A percentile compares a stretch with the other conserved stretches of the same genome.
phyloP scores from a whole-genome alignment of 2,888 invertebrate species.

The Spilosoma lubricipeda region DNA sequence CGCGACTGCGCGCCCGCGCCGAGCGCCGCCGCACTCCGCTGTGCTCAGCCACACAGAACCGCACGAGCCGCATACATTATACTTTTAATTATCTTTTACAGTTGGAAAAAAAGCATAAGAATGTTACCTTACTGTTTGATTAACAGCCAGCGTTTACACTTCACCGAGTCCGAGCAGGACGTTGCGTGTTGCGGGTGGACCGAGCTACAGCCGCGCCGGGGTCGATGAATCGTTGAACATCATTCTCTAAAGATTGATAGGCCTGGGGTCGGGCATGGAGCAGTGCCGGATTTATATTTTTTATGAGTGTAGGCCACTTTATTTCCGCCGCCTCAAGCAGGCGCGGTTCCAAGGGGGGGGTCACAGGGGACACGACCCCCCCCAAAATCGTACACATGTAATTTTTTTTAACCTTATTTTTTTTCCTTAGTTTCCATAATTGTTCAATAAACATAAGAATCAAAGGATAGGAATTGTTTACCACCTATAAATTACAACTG shows the following conservation, averaged over 20 bases:
- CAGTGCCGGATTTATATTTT: too few relatives aligned
- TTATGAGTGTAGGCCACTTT: too few relatives aligned
- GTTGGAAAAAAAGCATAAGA: slow-evolving; percentile 73
- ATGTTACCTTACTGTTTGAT: slow-evolving; percentile 67
- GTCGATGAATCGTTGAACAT: neutral
- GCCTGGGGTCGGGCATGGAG: neutral
- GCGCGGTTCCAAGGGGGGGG: too few relatives aligned
- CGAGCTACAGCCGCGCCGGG: neutral
- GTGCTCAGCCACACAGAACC: slow-evolving; percentile 70
- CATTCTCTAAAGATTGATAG: neutral
- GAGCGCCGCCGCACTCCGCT: slow-evolving; percentile 28
- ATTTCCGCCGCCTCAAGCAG: too few relatives aligned
- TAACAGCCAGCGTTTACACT: slow-evolving; percentile 69
- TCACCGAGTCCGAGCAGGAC: slow-evolving; percentile 59
- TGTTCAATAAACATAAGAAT: too few relatives aligned
- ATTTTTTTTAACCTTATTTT: too few relatives aligned
- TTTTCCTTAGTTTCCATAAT: too few relatives aligned
- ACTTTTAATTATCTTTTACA: slow-evolving; percentile 78
- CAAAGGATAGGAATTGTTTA: too few relatives aligned
- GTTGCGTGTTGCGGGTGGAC: slow-evolving; percentile 3
- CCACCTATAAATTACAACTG: too few relatives aligned
- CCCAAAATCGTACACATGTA: too few relatives aligned
- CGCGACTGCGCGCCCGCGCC: slow-evolving; percentile 22
- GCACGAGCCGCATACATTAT: slow-evolving; percentile 74
- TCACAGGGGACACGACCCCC: too few relatives aligned